Base-by-base conservation (phyloP, 1,140 invertebrate genomes). In the Trachelipus rathkii region DNA sequence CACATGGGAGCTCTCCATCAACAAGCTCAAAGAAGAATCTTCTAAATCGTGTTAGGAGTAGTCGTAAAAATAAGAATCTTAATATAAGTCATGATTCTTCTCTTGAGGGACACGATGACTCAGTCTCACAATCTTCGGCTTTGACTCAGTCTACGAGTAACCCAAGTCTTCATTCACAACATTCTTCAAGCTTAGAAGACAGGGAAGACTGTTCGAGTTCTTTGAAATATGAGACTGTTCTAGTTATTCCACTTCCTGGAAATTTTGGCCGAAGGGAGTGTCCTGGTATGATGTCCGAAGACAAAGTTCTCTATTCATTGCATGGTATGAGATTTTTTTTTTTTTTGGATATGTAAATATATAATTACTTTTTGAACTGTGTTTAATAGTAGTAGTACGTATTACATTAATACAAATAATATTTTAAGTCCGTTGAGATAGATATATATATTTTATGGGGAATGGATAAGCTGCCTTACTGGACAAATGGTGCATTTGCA, bases 211-310 rank as follows among this genome's bases (percentile, higher is more conserved):
- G 33, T 21, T 44, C 45, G 10, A 23, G 53, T 5, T 70, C 73
- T 7, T 33, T 77, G 19, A 77, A 79, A 13, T 77, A 79, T 46
- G 81, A 82, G 23, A 82, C 75, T 75, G 90, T 93, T 10, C 84
- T 93, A 15, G 88, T 92, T 23, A 89, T 93, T 81, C 88, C 78
- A 4, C 50, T 90, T 21, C 88, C 92, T 80, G 85, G 86, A 50
- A 84, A 84, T 60, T 4, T 60, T 46, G 85, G 84, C 24, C 84
- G 86, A 44, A 85, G 84, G 21, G 89, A 92, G 82, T 89, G 87
- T 73, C 87, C 91, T 15, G 91, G 91, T 23, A 85, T 92, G 79
- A 81, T 92, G n/a, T 87, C 89, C 15, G 91, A 93, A 86, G 88
- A 91, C 71, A 92, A 92, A 84, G 90, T 92, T 77, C 74, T 78